phyloP scores from a whole-genome alignment of 2,888 invertebrate genomes.

The Stenchaetothrips biformis region DNA sequence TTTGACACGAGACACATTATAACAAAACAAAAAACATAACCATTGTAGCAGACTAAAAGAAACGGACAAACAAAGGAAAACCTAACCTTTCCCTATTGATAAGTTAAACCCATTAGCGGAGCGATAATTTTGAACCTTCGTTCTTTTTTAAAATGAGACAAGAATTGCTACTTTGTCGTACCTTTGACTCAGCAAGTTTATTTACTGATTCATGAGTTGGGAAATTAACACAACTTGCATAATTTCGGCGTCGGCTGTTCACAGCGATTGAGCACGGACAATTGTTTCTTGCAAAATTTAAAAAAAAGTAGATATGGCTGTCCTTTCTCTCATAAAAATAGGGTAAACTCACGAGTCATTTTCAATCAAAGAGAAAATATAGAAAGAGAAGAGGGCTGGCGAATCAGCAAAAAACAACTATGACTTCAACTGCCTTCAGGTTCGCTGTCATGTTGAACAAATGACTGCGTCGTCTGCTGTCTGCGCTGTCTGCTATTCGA shows the following conservation, averaged over 20 bases:
- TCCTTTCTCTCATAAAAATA: neutral
- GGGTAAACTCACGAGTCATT: no score
- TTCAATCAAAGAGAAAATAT: neutral
- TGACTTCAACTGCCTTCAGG: slow-evolving; percentile 10
- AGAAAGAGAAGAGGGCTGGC: neutral
- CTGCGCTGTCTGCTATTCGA: neutral
- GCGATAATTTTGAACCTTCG: no score
- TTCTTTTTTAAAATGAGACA: no score
- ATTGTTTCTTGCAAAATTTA: neutral
- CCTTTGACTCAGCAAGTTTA: slow-evolving; percentile 20
- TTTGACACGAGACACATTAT: neutral
- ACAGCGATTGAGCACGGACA: neutral
- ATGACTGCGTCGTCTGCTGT: slow-evolving; percentile 7
- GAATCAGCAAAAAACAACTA: neutral
- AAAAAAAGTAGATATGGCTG: neutral
- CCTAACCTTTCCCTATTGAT: neutral
- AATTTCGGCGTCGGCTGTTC: neutral
- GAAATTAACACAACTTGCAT: slow-evolving; percentile 20
- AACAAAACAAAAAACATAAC: neutral
- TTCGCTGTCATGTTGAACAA: slow-evolving; percentile 4
- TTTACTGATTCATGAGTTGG: neutral
- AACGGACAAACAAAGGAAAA: neutral
- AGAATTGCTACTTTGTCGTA: neutral
- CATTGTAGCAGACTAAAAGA: neutral
- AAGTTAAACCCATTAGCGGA: neutral